Evolutionary conservation across 2,888 invertebrate species (phyloP).

Genomic region (Taenaris catops): DNA sequence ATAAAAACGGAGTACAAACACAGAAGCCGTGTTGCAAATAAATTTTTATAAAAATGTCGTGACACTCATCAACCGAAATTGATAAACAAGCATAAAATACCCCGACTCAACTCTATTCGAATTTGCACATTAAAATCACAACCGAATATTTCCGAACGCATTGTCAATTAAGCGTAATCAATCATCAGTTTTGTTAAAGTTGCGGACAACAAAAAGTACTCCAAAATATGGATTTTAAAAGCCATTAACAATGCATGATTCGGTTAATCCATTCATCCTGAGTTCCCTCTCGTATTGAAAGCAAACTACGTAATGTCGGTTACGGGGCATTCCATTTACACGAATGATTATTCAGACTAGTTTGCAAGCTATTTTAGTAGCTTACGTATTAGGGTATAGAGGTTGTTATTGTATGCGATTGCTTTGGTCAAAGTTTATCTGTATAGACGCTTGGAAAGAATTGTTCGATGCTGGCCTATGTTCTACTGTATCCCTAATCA

Average conservation of each 20-base stretch:
- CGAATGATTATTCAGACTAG: conserved; percentile 60
- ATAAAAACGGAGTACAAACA: too few relatives aligned
- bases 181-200: conserved; percentile 13
- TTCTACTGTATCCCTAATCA: conserved; percentile 12
- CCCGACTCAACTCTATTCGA: too few relatives aligned
- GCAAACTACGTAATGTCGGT: conserved; percentile 60
- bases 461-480: conserved; percentile 36
- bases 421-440: conserved; percentile 52
- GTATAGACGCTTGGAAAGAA: conserved; percentile 47
- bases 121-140: conserved; percentile 9
- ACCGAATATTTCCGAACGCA: conserved; percentile 7
- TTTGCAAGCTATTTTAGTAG: conserved; percentile 32
- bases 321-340: conserved; percentile 64
- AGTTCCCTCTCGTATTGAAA: conserved; percentile 47
- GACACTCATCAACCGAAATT: too few relatives aligned
- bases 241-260: conserved; percentile 44
- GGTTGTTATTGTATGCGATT: conserved; percentile 33
- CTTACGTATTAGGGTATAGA: conserved; percentile 28
- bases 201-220: conserved; percentile 14
- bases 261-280: conserved; percentile 54
- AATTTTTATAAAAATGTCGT: too few relatives aligned
- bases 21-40: too few relatives aligned
- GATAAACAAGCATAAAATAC: too few relatives aligned
- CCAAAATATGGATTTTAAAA: conserved; percentile 37
- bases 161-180: conserved; percentile 11